Conservation (phyloP, 53 echinoderm and acorn worm species). For the Mesocentrotus franciscanus region DNA sequence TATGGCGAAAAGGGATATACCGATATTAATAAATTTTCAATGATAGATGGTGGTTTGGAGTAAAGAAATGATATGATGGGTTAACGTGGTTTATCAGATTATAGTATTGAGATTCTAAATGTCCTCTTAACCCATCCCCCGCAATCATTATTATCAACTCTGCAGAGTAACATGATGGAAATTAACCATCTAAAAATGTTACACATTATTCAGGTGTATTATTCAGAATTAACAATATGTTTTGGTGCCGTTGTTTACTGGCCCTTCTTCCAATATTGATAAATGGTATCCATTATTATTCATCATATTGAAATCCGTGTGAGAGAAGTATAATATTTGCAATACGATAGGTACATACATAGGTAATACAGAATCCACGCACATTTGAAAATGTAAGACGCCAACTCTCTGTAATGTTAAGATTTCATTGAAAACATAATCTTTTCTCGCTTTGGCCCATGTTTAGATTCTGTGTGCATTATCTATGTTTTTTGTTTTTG, state of each 20-base stretch:
- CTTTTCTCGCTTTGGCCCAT: neutral
- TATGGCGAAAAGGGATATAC: neutral
- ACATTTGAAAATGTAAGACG: neutral
- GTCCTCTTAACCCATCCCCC: neutral
- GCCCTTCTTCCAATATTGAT: too few species aligned
- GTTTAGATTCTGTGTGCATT: neutral
- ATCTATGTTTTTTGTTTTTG: neutral
- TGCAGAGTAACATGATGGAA: too few species aligned
- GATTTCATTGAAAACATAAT: neutral
- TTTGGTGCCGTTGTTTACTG: too few species aligned
- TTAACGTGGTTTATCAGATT: neutral
- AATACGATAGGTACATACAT: too few species aligned
- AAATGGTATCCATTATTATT: neutral
- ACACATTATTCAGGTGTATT: too few species aligned
- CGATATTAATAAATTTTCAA: neutral
- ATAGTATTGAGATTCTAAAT: neutral
- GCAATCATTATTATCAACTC: too few species aligned
- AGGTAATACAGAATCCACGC: neutral
- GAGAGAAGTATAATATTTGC: neutral
- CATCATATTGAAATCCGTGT: neutral
- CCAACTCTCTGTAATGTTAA: neutral
- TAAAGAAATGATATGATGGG: neutral
- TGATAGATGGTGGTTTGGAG: neutral
- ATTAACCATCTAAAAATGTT: too few species aligned
- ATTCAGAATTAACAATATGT: too few species aligned